These are phyloP conservation scores for Hephaestus fuliginosus DNA, from an alignment of 2,797 vertebrate species.

Conservation along the genomic window DNA sequence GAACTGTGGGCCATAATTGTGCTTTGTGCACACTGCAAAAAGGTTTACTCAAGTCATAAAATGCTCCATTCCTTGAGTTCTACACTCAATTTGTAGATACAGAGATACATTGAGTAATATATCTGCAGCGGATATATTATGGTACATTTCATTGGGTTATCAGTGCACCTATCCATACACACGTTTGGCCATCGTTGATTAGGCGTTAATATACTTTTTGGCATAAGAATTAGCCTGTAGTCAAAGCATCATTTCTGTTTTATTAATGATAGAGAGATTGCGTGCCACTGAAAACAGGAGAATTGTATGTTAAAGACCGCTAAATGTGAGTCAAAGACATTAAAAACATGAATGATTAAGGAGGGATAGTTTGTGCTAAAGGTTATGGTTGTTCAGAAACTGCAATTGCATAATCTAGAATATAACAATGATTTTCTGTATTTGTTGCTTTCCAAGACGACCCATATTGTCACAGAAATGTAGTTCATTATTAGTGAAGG, in stretches of 20 bases:
- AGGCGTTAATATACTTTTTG: slow-evolving; percentile 53
- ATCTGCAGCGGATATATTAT: slow-evolving; percentile 58
- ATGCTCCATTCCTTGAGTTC: slow-evolving; percentile 40
- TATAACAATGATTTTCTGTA: slow-evolving; percentile 71
- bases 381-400: slow-evolving; percentile 75
- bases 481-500: slow-evolving; percentile 77
- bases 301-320: slow-evolving; percentile 61
- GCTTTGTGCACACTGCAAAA: slow-evolving; percentile 50
- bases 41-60: slow-evolving; percentile 51
- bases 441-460: slow-evolving; percentile 78
- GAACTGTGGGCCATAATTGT: slow-evolving; percentile 49
- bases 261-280: slow-evolving; percentile 58
- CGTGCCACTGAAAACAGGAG: slow-evolving; percentile 66
- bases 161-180: slow-evolving; percentile 65
- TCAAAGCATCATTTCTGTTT: slow-evolving; percentile 70
- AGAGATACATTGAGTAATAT: slow-evolving; percentile 53
- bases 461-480: slow-evolving; percentile 78
- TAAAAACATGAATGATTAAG: slow-evolving; percentile 42
- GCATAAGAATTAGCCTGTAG: slow-evolving; percentile 64
- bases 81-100: slow-evolving; percentile 38
- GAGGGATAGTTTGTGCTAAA: slow-evolving; percentile 69
- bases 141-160: slow-evolving; percentile 49
- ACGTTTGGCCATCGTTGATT: slow-evolving; percentile 56
- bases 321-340: slow-evolving; percentile 60
- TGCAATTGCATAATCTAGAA: slow-evolving; percentile 68